phyloP scores from a whole-genome alignment of 2,888 invertebrate species.

The Bombylius discolor region DNA sequence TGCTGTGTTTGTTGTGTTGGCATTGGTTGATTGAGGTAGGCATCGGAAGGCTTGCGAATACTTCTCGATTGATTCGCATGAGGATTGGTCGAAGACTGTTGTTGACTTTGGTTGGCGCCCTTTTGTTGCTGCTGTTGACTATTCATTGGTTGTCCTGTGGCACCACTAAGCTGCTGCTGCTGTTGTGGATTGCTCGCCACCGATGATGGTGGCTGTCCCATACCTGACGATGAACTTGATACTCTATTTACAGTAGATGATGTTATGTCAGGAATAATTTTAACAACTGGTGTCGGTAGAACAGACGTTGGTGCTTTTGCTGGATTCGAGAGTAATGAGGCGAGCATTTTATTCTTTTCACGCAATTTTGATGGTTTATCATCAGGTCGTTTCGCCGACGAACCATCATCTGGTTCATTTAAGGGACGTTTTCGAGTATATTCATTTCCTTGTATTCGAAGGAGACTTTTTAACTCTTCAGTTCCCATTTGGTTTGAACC shows the following conservation, averaged over 20 bases:
- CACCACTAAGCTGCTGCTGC: conserved; percentile 35
- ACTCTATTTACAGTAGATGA: conserved; percentile 27
- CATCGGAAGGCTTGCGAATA: conserved; percentile 17
- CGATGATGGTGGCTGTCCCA: conserved; percentile 16
- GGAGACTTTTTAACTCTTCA: conserved; percentile 34
- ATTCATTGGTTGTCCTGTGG: conserved; percentile 6
- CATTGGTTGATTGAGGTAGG: conserved; percentile 23
- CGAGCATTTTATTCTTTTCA: conserved; percentile 75
- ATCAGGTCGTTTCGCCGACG: conserved; percentile 31
- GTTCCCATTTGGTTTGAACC: conserved; percentile 29
- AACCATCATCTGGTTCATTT: conserved; percentile 46
- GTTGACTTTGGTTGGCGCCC: conserved; percentile 25
- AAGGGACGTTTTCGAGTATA: conserved; percentile 47
- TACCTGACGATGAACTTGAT: conserved; percentile 17
- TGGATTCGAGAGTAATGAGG: conserved; percentile 64
- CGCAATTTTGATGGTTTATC: conserved; percentile 53
- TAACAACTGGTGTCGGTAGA: conserved; percentile 30
- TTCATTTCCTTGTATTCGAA: conserved; percentile 31
- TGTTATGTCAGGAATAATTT: conserved; percentile 35
- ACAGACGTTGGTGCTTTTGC: conserved; percentile 45
- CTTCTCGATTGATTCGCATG: conserved; percentile 13
- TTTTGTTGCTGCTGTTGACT: conserved; percentile 10
- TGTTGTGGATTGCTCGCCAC: conserved; percentile 25
- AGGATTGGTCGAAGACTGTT: conserved; percentile 24
- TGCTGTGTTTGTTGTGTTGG: conserved; percentile 24